phyloP scores from a whole-genome alignment of 2,888 invertebrate genomes.

The Dasypogon diadema region DNA sequence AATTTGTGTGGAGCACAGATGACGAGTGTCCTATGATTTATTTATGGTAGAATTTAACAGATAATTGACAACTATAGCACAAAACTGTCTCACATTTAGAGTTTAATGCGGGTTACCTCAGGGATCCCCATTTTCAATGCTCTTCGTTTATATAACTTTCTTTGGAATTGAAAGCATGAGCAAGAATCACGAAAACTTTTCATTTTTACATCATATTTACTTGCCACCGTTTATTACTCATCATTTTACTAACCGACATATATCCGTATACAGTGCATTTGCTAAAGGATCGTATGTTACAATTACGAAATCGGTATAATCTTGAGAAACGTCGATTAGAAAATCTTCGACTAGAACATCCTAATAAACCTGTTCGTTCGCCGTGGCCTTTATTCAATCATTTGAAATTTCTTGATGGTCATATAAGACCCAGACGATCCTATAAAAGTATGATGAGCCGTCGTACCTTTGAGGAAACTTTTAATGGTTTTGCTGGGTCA shows the following conservation, averaged over 20 bases:
- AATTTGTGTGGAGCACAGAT: too few relatives aligned
- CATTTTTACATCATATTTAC: neutral
- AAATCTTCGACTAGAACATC: slow-evolving; percentile 61
- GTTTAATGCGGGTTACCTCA: too few relatives aligned
- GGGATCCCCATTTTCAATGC: too few relatives aligned
- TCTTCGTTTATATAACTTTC: too few relatives aligned
- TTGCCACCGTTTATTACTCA: too few relatives aligned
- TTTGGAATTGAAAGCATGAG: neutral
- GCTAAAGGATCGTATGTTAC: slow-evolving; percentile 68
- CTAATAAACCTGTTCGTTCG: slow-evolving; percentile 61
- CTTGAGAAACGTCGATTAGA: slow-evolving; percentile 68
- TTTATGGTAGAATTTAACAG: too few relatives aligned
- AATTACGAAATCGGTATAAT: slow-evolving; percentile 68
- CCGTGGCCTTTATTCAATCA: slow-evolving; percentile 68
- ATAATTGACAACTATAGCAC: too few relatives aligned
- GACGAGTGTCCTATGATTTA: too few relatives aligned
- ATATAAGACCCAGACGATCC: slow-evolving; percentile 66
- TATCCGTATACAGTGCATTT: slow-evolving; percentile 62
- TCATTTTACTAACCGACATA: neutral
- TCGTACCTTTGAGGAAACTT: slow-evolving; percentile 21
- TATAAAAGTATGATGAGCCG: slow-evolving; percentile 63
- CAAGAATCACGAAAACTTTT: neutral
- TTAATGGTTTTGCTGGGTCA: slow-evolving; percentile 1
- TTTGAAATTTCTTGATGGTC: slow-evolving; percentile 66
- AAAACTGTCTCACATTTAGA: too few relatives aligned